Percentiles rank a stretch among this genome's conserved stretches.
These are phyloP conservation scores for Myxocyprinus asiaticus DNA, from an alignment of 2,113 vertebrate species.

Conservation along the genomic window DNA sequence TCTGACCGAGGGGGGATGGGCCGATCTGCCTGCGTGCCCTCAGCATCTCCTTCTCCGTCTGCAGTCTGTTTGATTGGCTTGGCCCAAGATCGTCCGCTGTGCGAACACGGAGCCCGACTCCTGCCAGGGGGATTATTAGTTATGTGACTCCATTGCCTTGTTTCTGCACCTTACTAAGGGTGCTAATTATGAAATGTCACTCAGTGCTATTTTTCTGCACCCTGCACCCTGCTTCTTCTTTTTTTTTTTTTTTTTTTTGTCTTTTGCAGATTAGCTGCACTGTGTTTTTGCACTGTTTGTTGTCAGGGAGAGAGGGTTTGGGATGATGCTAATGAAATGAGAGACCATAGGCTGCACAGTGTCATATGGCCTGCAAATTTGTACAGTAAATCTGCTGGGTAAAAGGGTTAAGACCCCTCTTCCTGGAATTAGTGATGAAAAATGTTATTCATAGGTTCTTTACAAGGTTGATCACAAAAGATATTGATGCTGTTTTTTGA, in stretches of 20 bases:
- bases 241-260: neutral
- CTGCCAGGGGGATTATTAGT: slow-evolving; percentile 59
- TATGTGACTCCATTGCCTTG: slow-evolving; percentile 41
- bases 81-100: slow-evolving; percentile 53
- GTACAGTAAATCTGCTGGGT: neutral
- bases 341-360: neutral
- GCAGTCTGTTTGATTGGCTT: slow-evolving; percentile 63
- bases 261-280: slow-evolving; percentile 3
- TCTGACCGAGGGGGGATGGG: slow-evolving; percentile 33
- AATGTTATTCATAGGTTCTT: too few species aligned
- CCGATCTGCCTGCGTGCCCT: slow-evolving; percentile 58
- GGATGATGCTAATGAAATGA: slow-evolving; percentile 19
- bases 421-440: too few species aligned
- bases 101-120: slow-evolving; percentile 39
- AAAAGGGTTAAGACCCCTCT: neutral
- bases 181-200: slow-evolving; percentile 67
- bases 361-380: too few species aligned
- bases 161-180: slow-evolving; percentile 43
- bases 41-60: slow-evolving; percentile 66
- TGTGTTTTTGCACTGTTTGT: slow-evolving; percentile 31
- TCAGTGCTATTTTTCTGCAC: slow-evolving; percentile 45
- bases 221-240: too few species aligned
- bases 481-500: too few species aligned
- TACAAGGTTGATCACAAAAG: too few species aligned
- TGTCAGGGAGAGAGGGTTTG: neutral